Evolutionary conservation across 92 coral and sea anemone species (phyloP), one percentile per base, ranked within the genome.

Genomic region (Porites rus): DNA sequence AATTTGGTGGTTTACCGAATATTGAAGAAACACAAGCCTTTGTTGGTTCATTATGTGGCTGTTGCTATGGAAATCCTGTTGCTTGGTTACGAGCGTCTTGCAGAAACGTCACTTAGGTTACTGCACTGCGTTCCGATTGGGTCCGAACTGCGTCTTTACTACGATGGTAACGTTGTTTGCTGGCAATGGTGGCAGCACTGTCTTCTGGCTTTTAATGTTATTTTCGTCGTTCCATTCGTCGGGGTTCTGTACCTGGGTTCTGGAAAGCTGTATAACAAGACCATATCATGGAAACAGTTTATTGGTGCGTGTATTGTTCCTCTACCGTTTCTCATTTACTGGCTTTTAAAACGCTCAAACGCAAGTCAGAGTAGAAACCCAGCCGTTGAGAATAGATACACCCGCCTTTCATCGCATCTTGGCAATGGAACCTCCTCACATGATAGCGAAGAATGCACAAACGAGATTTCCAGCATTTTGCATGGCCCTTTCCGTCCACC

Each of bases 161-260:
- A 75, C 18, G 91, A 92, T 65, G 92, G 92, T 19, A 88, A 85
- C 71, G 80, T 88, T 14, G 72, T 56, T 10, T 92, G 94, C 65
- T 92, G 88, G 79, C 91, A 90, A 10, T 88, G 94, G 94, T 92
- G 94, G 94, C 94, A 92, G 60, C n/a, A 64, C 53, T 10, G 86
- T 31, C 25, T 91, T 0, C 60, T 84, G 61, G 74, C 65, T 38
- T 84, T n/a, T 65, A 76, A 38, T 38, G 51, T 43, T 4, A 65
- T 84, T 17, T 84, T 84, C 22, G 73, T 75, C 16, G 82, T 75
- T 10, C 88, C 88, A 10, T 84, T 74, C 10, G 72, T 84, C 51
- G 73, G 71, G 24, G 82, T 75, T 10, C 74, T 84, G 7, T 84
- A 84, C 63, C 75, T 81, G 88, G 88, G 82, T 28, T 84, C 82